Base-by-base conservation (phyloP, 1,140 invertebrate genomes). In the Contarinia nasturtii region DNA sequence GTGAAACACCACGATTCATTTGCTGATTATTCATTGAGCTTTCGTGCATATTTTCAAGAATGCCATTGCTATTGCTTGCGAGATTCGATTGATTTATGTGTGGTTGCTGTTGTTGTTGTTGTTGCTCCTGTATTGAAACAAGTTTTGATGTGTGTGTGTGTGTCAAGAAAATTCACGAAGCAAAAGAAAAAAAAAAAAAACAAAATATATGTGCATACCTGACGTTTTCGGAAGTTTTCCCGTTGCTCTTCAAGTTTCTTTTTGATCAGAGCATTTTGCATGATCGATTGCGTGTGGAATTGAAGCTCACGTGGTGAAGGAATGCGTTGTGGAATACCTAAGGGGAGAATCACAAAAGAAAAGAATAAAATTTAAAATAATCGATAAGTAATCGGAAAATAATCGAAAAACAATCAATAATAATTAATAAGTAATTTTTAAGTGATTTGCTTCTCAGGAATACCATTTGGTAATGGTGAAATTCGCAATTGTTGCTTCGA, bases 211-310 rank as follows among this genome's bases (percentile, higher is more conserved):
- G n/a, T n/a, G n/a, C n/a, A n/a, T 58, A 86, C 82, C 60, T 86
- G 82, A 51, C 80, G 71, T 54, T 83, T 80, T 27, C 81, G 71
- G 58, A 72, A 85, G 57, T 85, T 84, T 58, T 86, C 83, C 45
- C 76, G 75, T 61, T 87, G 83, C 56, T 88, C 84, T 61, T 87
- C 84, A 37, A 88, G 67, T 60, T 86, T 86, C 65, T 84, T 84
- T 65, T 87, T 87, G 50, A 88, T 79, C 46, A 87, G 68, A 22
- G 83, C 84, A 54, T 72, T 74, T 63, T 88, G 84, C 71, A 88
- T 77, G 52, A 87, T 86, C 47, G 74, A 74, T 62, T 88, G 84
- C 20, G 83, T 82, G 63, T 86, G 82, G 47, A 75, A 76, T 48
- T 79, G 77, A n/a, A 88, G 61, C 59, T 87, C 84, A 49, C 84